These are phyloP conservation scores for Thymelicus lineola DNA, from an alignment of 2,888 invertebrate species.

Conservation along the genomic window DNA sequence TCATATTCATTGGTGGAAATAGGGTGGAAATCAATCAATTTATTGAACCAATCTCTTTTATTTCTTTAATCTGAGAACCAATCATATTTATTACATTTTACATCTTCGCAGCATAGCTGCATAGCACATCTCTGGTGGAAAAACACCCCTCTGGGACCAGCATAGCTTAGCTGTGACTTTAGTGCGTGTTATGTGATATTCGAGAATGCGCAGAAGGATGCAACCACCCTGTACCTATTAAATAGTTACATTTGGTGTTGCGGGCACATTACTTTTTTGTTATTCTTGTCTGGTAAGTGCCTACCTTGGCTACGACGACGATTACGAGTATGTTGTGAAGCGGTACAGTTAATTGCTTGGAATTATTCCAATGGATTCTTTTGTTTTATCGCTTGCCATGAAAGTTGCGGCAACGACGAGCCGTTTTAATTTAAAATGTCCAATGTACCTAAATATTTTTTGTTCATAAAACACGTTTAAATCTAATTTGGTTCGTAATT, in stretches of 20 bases:
- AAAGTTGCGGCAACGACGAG: slow-evolving; percentile 13
- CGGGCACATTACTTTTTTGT: not conserved
- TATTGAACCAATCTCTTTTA: too few relatives aligned
- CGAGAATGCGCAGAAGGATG: not conserved
- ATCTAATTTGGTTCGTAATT: not conserved
- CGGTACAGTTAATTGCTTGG: slow-evolving; percentile 53
- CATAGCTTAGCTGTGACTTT: too few relatives aligned
- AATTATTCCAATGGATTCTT: slow-evolving; percentile 74
- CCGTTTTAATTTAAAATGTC: slow-evolving; percentile 11
- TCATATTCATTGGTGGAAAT: too few relatives aligned
- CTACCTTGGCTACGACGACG: not conserved
- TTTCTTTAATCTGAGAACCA: too few relatives aligned
- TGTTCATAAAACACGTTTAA: slow-evolving; percentile 20
- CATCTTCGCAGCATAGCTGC: too few relatives aligned
- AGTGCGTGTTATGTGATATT: too few relatives aligned
- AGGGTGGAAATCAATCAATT: too few relatives aligned
- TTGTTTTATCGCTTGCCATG: slow-evolving; percentile 43
- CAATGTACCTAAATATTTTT: slow-evolving; percentile 25
- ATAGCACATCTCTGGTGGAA: too few relatives aligned
- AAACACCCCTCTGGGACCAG: too few relatives aligned
- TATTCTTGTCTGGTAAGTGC: not conserved
- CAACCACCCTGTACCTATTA: not conserved
- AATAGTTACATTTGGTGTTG: not conserved
- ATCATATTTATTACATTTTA: too few relatives aligned
- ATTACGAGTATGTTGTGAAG: slow-evolving; percentile 42